Conservation (phyloP, 2,888 invertebrate species). For the Callyntrura guangdongensis region DNA sequence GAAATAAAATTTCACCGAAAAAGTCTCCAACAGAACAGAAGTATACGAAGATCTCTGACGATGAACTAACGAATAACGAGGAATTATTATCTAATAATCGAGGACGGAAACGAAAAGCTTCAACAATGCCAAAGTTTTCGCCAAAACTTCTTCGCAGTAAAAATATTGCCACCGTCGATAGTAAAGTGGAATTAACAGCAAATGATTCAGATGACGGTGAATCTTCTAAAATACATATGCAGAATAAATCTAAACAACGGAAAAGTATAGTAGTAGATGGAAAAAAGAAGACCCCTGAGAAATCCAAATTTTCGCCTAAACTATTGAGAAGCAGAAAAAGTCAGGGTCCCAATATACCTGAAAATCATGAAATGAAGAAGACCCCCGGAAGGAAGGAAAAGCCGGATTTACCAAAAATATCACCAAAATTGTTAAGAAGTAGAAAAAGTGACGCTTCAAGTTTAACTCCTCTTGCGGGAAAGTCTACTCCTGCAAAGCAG, state of each 20-base stretch:
- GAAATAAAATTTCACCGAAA: background rate
- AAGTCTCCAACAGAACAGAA: no score
- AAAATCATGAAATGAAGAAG: background rate
- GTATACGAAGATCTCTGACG: no score
- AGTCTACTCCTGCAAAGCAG: conserved; percentile 5
- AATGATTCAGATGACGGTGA: no score
- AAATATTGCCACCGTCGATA: no score
- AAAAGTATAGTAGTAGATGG: conserved; percentile 10
- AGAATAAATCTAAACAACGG: no score
- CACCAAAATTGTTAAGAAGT: conserved; percentile 74
- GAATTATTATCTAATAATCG: no score
- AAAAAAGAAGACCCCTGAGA: background rate
- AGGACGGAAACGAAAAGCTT: no score
- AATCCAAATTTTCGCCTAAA: conserved; percentile 24
- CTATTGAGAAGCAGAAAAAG: conserved; percentile 48
- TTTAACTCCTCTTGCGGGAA: conserved; percentile 87
- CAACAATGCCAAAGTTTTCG: background rate
- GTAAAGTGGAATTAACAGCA: no score
- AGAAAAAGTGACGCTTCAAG: conserved; percentile 63
- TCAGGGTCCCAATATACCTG: background rate
- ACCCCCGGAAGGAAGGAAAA: conserved; percentile 31
- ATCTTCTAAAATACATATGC: no score
- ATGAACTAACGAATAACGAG: no score
- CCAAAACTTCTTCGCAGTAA: no score
- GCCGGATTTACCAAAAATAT: conserved; percentile 64